Evolutionary conservation across 2,113 vertebrate species (phyloP).

Genomic region (Cheilinus undulatus): DNA sequence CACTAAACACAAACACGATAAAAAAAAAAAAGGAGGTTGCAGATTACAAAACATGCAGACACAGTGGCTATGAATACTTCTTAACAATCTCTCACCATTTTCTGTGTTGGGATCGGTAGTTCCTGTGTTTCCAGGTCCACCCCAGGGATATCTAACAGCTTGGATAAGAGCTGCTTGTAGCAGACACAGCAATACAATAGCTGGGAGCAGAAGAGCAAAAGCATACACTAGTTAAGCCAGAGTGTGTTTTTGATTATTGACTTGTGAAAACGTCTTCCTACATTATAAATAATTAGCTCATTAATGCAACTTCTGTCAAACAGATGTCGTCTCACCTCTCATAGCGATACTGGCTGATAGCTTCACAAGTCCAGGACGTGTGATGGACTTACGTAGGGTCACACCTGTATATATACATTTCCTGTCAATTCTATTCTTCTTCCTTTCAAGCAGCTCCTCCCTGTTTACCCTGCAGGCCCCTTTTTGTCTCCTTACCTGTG

Average conservation of each 20-base stretch:
- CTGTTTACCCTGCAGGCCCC: background rate
- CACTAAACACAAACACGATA: slow-evolving; percentile 49
- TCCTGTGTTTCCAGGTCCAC: background rate
- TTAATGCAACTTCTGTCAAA: background rate
- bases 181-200: slow-evolving; percentile 47
- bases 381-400: background rate
- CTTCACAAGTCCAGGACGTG: slow-evolving; percentile 17
- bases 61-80: background rate
- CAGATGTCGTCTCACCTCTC: slow-evolving; percentile 68
- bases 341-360: slow-evolving; percentile 57
- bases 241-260: background rate
- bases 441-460: slow-evolving; percentile 26
- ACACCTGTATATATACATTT: slow-evolving; percentile 40
- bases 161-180: slow-evolving; percentile 1
- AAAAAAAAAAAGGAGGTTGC: background rate
- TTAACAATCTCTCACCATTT: slow-evolving; percentile 28
- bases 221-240: background rate
- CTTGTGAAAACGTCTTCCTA: background rate
- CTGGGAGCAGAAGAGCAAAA: slow-evolving; percentile 28
- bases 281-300: background rate
- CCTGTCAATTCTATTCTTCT: background rate
- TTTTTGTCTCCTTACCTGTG: background rate
- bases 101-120: background rate
- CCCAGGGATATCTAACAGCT: slow-evolving; percentile 9
- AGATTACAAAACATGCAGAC: background rate